Percentiles rank a stretch among this genome's conserved stretches.
Evolutionary conservation across 1,140 invertebrate genomes (phyloP).

Genomic region (Drosophila seguyi): DNA sequence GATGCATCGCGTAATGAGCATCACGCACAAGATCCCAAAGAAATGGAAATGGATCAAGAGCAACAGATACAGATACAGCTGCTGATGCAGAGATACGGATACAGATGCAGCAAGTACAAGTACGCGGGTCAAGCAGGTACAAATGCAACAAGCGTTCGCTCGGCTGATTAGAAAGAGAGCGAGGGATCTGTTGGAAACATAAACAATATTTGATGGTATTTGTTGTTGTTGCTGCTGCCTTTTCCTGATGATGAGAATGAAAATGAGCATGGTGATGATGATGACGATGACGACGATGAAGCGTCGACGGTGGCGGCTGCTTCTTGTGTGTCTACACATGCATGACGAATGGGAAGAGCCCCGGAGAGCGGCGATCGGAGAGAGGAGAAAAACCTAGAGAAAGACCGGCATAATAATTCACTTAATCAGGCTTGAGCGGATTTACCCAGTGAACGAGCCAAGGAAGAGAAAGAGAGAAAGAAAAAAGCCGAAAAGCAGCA

Average conservation of each 20-base stretch:
- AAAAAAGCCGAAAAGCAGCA: constrained; percentile 9
- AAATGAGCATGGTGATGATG: constrained; percentile 21
- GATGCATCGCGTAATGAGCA: constrained; percentile 66
- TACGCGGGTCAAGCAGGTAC: constrained; percentile 78
- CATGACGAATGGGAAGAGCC: constrained; percentile 66
- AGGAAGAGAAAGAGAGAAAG: background rate
- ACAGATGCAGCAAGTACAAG: constrained; percentile 29
- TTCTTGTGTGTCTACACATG: constrained; percentile 78
- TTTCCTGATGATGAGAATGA: constrained; percentile 18
- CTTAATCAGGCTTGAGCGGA: constrained; percentile 80
- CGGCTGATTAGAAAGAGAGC: constrained; percentile 76
- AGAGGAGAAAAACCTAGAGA: constrained; percentile 15
- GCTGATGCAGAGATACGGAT: constrained; percentile 6
- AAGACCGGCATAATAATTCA: constrained; percentile 69
- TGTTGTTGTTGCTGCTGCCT: constrained; percentile 37
- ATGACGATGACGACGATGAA: constrained; percentile 29
- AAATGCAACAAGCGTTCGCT: constrained; percentile 78
- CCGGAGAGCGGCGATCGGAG: constrained; percentile 10
- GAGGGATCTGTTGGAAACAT: constrained; percentile 71
- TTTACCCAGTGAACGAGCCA: constrained; percentile 56
- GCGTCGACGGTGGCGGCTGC: constrained; percentile 41
- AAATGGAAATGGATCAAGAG: constrained; percentile 83
- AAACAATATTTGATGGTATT: constrained; percentile 78
- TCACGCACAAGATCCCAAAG: constrained; percentile 78
- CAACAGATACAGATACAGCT: constrained; percentile 57